Evolutionary conservation across 1,140 invertebrate species (phyloP).

Genomic region (Colletes latitarsis): DNA sequence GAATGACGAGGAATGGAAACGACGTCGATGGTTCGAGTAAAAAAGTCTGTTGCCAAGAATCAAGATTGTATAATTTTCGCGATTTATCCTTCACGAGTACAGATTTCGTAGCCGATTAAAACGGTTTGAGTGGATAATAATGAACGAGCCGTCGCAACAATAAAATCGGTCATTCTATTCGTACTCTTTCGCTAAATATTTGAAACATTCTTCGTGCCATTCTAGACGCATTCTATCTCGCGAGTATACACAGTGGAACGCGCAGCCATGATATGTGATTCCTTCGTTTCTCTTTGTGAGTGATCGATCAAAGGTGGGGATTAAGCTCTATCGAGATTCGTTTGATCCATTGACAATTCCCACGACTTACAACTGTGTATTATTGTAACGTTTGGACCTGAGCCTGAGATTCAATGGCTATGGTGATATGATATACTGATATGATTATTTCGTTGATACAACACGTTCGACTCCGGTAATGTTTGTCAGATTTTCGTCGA

Average conservation of each 20-base stretch:
- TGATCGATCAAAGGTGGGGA: constrained; percentile 42
- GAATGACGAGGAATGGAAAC: not conserved
- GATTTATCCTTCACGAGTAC: constrained; percentile 61
- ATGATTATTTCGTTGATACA: constrained; percentile 16
- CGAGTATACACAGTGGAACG: constrained; percentile 45
- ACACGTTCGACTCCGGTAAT: not conserved
- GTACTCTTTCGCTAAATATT: constrained; percentile 52
- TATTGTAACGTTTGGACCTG: not conserved
- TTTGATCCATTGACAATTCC: too few relatives aligned
- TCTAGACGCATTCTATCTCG: constrained; percentile 40
- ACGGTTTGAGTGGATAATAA: constrained; percentile 57
- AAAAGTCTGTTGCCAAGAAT: constrained; percentile 55
- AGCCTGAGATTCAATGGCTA: constrained; percentile 14
- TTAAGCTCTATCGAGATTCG: not conserved
- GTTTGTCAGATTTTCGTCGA: not conserved
- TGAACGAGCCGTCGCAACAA: constrained; percentile 62
- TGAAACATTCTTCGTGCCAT: constrained; percentile 55
- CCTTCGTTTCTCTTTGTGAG: constrained; percentile 39
- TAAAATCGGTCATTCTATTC: constrained; percentile 56
- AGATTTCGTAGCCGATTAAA: constrained; percentile 60
- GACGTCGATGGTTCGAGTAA: not conserved
- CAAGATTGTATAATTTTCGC: constrained; percentile 69
- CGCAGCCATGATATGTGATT: constrained; percentile 61
- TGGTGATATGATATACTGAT: constrained; percentile 17
- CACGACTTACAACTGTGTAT: not conserved